Evolutionary conservation across 2,797 vertebrate genomes (phyloP).

Genomic region (Anabacerthia variegaticeps): DNA sequence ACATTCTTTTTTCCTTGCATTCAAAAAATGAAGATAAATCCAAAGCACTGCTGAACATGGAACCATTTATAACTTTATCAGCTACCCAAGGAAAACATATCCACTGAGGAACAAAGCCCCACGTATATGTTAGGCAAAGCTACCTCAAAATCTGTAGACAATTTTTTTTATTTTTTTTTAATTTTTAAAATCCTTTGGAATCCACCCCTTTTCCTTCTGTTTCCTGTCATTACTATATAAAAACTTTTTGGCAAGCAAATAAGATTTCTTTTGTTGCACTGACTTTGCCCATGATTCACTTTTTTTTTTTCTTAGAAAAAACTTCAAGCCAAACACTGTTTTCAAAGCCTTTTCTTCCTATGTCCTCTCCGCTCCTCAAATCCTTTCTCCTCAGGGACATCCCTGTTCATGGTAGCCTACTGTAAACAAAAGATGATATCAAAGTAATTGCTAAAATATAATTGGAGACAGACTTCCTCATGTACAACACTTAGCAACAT

Average conservation of each 20-base stretch:
- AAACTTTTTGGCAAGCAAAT: not conserved
- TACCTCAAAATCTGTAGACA: not conserved
- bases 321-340: not conserved
- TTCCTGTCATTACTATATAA: conserved; percentile 10
- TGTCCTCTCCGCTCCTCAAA: not conserved
- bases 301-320: not conserved
- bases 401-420: not conserved
- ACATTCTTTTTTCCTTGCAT: not conserved
- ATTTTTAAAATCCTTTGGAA: not conserved
- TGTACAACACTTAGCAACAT: not conserved
- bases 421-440: conserved; percentile 49
- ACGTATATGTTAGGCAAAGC: not conserved
- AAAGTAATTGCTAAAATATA: conserved; percentile 13
- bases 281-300: not conserved
- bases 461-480: not conserved
- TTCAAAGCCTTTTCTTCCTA: conserved; percentile 16
- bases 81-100: not conserved
- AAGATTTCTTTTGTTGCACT: conserved; percentile 4
- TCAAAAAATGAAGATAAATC: not conserved
- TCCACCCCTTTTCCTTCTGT: not conserved
- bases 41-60: not conserved
- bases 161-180: not conserved
- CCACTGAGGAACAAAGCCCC: not conserved
- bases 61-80: not conserved
- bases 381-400: not conserved